Conservation (phyloP, 2,113 vertebrate genomes). For the Triplophysa tibetana region DNA sequence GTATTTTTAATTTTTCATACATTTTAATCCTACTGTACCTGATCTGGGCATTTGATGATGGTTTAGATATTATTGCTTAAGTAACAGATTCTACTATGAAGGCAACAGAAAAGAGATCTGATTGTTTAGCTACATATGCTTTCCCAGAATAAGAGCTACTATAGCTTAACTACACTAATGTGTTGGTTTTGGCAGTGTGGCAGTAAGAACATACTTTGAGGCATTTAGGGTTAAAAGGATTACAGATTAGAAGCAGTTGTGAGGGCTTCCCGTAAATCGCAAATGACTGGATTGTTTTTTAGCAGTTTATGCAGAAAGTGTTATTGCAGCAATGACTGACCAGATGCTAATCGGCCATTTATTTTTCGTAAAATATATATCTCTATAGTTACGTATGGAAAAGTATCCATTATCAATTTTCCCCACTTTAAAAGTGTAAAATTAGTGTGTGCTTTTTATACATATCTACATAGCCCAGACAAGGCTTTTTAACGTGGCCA, state of each 20-base stretch:
- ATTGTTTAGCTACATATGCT: neutral
- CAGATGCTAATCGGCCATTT: slow-evolving; percentile 66
- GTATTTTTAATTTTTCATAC: neutral
- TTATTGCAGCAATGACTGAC: slow-evolving; percentile 73
- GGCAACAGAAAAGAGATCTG: slow-evolving; percentile 4
- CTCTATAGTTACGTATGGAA: slow-evolving; percentile 76
- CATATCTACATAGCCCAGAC: slow-evolving; percentile 84
- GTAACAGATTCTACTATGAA: neutral
- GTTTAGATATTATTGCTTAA: slow-evolving; percentile 19
- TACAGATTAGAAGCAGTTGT: slow-evolving; percentile 33
- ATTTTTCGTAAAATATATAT: slow-evolving; percentile 73
- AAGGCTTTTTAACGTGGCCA: slow-evolving; percentile 83
- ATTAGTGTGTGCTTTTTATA: slow-evolving; percentile 71
- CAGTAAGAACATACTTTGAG: slow-evolving; percentile 8
- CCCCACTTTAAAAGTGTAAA: slow-evolving; percentile 59
- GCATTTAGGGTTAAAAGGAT: slow-evolving; percentile 8
- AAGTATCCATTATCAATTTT: slow-evolving; percentile 65
- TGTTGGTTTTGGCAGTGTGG: slow-evolving; percentile 28
- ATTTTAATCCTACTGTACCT: neutral
- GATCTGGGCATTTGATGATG: neutral
- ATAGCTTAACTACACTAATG: neutral
- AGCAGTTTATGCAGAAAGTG: slow-evolving; percentile 66
- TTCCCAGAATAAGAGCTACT: neutral
- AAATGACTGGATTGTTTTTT: slow-evolving; percentile 72
- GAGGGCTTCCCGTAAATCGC: slow-evolving; percentile 60